Percentiles rank a stretch among this genome's conserved stretches.
These are phyloP conservation scores for Siphamia tubifer DNA, from an alignment of 2,113 vertebrate species.

Conservation along the genomic window DNA sequence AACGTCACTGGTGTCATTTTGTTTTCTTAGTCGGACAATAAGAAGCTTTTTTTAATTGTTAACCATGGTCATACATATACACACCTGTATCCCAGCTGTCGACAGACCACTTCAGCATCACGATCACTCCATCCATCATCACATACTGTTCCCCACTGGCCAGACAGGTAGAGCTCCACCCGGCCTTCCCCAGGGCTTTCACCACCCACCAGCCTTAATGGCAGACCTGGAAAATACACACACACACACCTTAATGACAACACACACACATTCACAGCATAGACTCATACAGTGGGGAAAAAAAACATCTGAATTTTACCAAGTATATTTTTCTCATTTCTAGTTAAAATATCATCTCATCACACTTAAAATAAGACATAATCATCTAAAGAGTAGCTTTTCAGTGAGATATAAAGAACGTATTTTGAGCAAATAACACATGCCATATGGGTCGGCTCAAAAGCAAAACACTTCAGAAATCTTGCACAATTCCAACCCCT, in stretches of 20 bases:
- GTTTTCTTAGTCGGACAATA: too few species aligned
- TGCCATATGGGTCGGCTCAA: not conserved
- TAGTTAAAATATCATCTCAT: too few species aligned
- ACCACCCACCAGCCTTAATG: conserved; percentile 90
- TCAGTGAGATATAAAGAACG: too few species aligned
- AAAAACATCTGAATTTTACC: too few species aligned
- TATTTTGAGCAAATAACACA: too few species aligned
- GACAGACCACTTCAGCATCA: conserved; percentile 92
- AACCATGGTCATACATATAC: not conserved
- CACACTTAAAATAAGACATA: too few species aligned
- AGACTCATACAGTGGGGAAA: too few species aligned
- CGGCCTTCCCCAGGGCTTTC: conserved; percentile 93
- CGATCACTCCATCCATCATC: conserved; percentile 96
- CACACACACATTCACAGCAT: not conserved
- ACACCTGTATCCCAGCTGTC: conserved; percentile 94
- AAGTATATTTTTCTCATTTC: too few species aligned
- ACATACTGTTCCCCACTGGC: conserved; percentile 96
- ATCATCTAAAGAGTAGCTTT: too few species aligned
- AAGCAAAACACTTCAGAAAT: not conserved
- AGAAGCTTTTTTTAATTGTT: too few species aligned
- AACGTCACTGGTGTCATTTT: too few species aligned
- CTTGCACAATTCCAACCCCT: not conserved
- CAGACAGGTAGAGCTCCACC: conserved; percentile 90
- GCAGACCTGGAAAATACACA: conserved; percentile 80
- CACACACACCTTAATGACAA: too few species aligned